A percentile compares a stretch with the other conserved stretches of the same genome.
These are phyloP conservation scores for Lasiommata megera DNA, from an alignment of 2,888 invertebrate species.

Conservation along the genomic window DNA sequence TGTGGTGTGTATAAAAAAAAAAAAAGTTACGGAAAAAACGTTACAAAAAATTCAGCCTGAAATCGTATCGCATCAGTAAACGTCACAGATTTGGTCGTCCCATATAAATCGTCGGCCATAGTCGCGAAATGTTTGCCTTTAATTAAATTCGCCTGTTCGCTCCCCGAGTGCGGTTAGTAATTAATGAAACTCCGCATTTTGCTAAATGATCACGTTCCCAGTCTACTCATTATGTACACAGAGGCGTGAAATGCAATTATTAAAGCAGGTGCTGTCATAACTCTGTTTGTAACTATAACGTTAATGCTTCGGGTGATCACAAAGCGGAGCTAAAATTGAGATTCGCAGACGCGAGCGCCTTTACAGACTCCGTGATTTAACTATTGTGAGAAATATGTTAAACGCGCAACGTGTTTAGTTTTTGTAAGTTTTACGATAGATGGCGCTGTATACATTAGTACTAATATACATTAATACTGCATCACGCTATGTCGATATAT, in stretches of 20 bases:
- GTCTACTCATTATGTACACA: conserved; percentile 26
- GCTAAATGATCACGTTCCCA: conserved; percentile 33
- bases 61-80: conserved; percentile 1
- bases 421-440: too few relatives aligned
- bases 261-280: conserved; percentile 15
- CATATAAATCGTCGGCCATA: conserved; percentile 15
- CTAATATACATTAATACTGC: too few relatives aligned
- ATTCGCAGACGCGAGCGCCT: background rate
- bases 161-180: conserved; percentile 31
- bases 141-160: conserved; percentile 35
- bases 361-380: too few relatives aligned
- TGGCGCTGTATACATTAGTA: too few relatives aligned
- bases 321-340: background rate
- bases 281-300: conserved; percentile 8
- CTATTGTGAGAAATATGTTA: too few relatives aligned
- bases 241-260: conserved; percentile 19
- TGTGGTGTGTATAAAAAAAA: too few relatives aligned
- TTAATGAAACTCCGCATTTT: conserved; percentile 34
- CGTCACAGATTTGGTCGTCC: conserved; percentile 1
- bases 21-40: too few relatives aligned
- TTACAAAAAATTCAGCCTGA: too few relatives aligned
- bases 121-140: conserved; percentile 35
- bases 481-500: too few relatives aligned
- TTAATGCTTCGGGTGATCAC: conserved; percentile 1
- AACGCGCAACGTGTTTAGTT: too few relatives aligned